Base-by-base conservation (phyloP, 2,113 vertebrate genomes). In the Leptodactylus fuscus region DNA sequence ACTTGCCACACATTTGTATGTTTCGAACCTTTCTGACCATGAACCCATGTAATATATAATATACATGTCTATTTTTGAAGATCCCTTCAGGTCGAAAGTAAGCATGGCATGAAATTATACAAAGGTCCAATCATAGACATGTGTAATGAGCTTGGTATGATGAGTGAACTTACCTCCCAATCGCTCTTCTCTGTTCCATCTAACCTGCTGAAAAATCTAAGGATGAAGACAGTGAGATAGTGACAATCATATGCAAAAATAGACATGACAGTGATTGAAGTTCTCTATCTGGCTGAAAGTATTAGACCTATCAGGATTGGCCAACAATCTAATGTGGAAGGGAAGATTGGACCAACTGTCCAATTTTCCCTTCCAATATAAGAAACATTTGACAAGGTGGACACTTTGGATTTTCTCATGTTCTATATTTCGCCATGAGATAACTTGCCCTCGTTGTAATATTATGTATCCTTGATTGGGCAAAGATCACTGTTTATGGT, bases 161-260 rank as follows among this genome's bases (percentile, higher is more conserved):
- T 11, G 29, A 22, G 2, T 5, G 3, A 20, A 15, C 87, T 88
- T 55, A 89, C 88, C 88, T 74, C 87, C 87, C 32, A 87, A 55
- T 1, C 88, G 87, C 22, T 83, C 82, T 67, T 88, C 88, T 71
- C 88, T 73, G 73, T 89, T 89, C 10, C 62, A 74, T 24, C 81
- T 87, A 48, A 89, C 41, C 62, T 87, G 88, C 27, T 77, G 79
- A 44, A 83, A 88, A 20, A 85, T 74, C 88, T 89, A 8, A 48
- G 34, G 27, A 53, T 15, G 36, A 15, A 70, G 20, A 87, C 18
- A 74, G 41, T 60, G 53, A 44, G 16, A 18, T 55, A 0, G 4
- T 29, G 18, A 48, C 1, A 7, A 15, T 34, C 34, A 18, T 67
- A 18, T n/a, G 34, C 1, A 32, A 67, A n/a, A n/a, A n/a, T 5